Base-by-base conservation (phyloP, 1,140 invertebrate genomes). In the Andricus grossulariae region DNA sequence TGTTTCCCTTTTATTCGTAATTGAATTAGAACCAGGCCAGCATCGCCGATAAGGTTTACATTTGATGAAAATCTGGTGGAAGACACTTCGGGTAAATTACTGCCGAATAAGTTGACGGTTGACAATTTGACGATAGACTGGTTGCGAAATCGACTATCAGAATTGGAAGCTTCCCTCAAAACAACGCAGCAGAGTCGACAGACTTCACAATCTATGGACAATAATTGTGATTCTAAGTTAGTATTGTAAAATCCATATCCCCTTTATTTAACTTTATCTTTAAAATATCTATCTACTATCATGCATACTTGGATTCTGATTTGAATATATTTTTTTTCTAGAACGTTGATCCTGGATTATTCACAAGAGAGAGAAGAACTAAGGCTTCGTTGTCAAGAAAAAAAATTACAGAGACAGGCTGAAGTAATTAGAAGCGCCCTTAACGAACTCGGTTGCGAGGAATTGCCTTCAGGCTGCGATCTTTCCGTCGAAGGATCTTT, bases 111-210 rank as follows among this genome's bases (percentile, higher is more conserved):
- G 85, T 87, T 99, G 55, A 96, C 97, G 0, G 95, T 98, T 0
- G 97, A 99, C 90, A 98, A 98, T 89, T 93, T 97, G 15, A 98
- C 97, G 0, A 94, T 97, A 51, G 96, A 97, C 81, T 97, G 96
- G 95, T 88, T 98, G 50, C 93, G 95, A 80, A 94, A 93, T 75
- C 95, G 96, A 80, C 88, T 97, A 50, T 92, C 92, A 3, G 96
- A 98, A 80, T 88, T 98, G 60, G 96, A 97, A 90, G 91, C 92
- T 16, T 89, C 88, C 25, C 73, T 92, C 16, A 92, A 92, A 84
- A 77, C 84, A 3, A 89, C 88, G 0, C 90, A 91, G 60, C 81
- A 86, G 21, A 90, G 81, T 82, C 85, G 90, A 82, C 90, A 90
- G 72, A 81, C 84, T 50, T 66, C 87, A 7, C 89, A 89, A 75